Conservation (phyloP, 2,797 vertebrate genomes). For the Sebastes miniatus region DNA sequence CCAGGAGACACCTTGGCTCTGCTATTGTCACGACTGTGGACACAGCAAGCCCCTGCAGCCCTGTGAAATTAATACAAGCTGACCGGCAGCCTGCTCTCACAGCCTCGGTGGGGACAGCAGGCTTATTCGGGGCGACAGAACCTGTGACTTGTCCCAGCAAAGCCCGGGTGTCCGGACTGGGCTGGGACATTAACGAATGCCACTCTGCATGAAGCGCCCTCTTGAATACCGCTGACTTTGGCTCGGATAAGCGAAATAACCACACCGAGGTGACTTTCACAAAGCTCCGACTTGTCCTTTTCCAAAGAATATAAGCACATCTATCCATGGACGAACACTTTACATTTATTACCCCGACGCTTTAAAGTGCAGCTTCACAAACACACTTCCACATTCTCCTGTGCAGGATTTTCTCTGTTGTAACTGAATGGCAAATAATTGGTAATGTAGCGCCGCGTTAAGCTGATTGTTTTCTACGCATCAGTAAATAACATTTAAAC, state of each 20-base stretch:
- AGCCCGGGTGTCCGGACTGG: conserved; percentile 16
- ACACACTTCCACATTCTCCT: not conserved
- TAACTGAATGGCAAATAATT: conserved; percentile 49
- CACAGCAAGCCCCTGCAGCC: conserved; percentile 30
- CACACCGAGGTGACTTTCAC: conserved; percentile 59
- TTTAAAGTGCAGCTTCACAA: not conserved
- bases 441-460: conserved; percentile 36
- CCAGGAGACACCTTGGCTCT: conserved; percentile 60
- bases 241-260: conserved; percentile 13
- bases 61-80: conserved; percentile 67
- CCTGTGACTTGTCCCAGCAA: conserved; percentile 50
- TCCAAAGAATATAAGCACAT: not conserved
- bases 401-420: conserved; percentile 36
- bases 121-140: conserved; percentile 58
- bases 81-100: conserved; percentile 56
- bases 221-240: conserved; percentile 45
- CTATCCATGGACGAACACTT: not conserved
- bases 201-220: conserved; percentile 32
- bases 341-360: not conserved
- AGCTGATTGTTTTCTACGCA: conserved; percentile 68
- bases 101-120: conserved; percentile 18
- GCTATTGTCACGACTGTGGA: conserved; percentile 57
- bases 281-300: not conserved
- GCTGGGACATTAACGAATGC: conserved; percentile 34
- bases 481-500: conserved; percentile 61